Percentiles rank a stretch among this genome's conserved stretches.
These are phyloP conservation scores for Rhyacophila evoluta DNA, from an alignment of 2,888 invertebrate genomes.

Conservation along the genomic window DNA sequence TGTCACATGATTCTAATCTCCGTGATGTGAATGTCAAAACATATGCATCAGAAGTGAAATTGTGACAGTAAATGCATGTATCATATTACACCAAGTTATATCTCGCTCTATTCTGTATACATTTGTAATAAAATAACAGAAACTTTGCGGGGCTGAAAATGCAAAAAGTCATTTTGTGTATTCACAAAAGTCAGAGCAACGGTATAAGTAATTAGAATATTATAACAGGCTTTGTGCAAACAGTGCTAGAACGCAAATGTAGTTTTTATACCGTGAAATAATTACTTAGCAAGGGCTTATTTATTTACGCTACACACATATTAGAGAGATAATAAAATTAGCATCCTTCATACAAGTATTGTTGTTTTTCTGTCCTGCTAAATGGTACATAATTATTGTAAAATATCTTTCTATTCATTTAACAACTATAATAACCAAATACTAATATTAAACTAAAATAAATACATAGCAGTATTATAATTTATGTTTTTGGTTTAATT, in stretches of 20 bases:
- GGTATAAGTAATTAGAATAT: constrained; percentile 17
- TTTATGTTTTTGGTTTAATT: no score
- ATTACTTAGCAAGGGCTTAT: background rate
- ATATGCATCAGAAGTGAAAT: background rate
- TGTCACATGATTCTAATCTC: constrained; percentile 11
- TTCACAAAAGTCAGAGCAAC: background rate
- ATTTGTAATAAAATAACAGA: background rate
- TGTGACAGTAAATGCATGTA: background rate
- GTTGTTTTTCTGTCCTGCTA: no score
- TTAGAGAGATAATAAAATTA: background rate
- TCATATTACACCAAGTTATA: background rate
- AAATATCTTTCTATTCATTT: no score
- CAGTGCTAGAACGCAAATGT: background rate
- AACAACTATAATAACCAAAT: no score
- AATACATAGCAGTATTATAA: no score
- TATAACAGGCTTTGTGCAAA: background rate
- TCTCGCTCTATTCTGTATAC: background rate
- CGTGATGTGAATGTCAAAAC: background rate
- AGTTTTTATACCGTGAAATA: background rate
- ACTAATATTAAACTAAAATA: no score
- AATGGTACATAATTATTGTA: no score
- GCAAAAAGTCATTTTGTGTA: background rate
- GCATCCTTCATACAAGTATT: no score
- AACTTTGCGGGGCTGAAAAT: background rate
- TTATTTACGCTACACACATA: background rate